Evolutionary conservation across 2,888 invertebrate genomes (phyloP).

Genomic region (Drosophila helvetica): DNA sequence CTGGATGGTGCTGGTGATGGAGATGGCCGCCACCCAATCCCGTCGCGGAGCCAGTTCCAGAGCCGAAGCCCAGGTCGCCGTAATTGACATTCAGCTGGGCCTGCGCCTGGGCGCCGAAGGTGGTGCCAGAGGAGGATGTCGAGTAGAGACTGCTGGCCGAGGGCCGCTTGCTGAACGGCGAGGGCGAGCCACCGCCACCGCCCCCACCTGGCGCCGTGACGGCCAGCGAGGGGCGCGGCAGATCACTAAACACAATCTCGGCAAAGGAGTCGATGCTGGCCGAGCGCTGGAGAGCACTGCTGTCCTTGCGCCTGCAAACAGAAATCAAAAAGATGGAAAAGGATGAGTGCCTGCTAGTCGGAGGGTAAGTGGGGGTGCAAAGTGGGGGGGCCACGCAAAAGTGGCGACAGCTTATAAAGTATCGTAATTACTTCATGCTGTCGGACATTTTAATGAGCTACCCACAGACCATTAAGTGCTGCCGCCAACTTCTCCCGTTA

Average conservation of each 20-base stretch:
- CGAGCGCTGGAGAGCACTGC: conserved; percentile 87
- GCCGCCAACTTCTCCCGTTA: conserved; percentile 39
- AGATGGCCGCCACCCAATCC: conserved; percentile 16
- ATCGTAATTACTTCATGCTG: conserved; percentile 71
- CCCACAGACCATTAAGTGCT: conserved; percentile 54
- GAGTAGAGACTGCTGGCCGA: conserved; percentile 82
- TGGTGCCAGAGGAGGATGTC: conserved; percentile 65
- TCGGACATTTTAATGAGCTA: conserved; percentile 65
- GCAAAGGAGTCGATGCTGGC: conserved; percentile 92
- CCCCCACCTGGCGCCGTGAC: conserved; percentile 53
- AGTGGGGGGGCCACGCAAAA: conserved; percentile 1
- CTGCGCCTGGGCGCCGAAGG: conserved; percentile 56
- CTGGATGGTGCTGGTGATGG: conserved; percentile 26
- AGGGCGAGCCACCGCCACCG: conserved; percentile 38
- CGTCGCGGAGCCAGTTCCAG: conserved; percentile 28
- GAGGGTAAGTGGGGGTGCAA: not conserved
- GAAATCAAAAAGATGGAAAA: conserved; percentile 25
- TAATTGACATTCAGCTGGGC: conserved; percentile 83
- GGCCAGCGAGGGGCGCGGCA: conserved; percentile 83
- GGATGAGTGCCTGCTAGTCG: conserved; percentile 17
- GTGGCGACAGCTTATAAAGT: conserved; percentile 61
- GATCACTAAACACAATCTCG: conserved; percentile 88
- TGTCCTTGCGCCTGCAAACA: conserved; percentile 78
- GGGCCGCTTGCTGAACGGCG: conserved; percentile 83
- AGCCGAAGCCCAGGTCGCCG: conserved; percentile 52